Percentiles rank a stretch among this genome's conserved stretches.
Conservation (phyloP, 2,113 vertebrate species). For the Ibidorhyncha struthersii region DNA sequence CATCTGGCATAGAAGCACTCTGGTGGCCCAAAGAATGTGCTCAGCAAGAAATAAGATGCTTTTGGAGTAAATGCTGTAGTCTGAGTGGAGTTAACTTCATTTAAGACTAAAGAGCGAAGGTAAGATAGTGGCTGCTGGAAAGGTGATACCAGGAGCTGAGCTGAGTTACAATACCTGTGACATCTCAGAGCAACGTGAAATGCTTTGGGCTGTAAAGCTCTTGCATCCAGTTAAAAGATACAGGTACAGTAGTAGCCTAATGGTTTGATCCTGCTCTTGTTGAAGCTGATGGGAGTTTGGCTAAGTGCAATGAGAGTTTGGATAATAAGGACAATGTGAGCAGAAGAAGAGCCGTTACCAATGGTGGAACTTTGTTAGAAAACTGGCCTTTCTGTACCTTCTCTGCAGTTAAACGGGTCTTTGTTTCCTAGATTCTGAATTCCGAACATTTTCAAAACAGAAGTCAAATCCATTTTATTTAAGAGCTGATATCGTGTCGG, state of each 20-base stretch:
- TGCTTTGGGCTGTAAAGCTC: not conserved
- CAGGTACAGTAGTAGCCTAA: not conserved
- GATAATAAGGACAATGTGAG: not conserved
- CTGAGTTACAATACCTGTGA: not conserved
- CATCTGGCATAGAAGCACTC: slow-evolving; percentile 16
- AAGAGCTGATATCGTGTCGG: not conserved
- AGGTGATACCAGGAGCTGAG: not conserved
- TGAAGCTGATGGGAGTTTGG: not conserved
- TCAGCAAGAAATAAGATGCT: slow-evolving; percentile 26
- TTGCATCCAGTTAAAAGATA: not conserved
- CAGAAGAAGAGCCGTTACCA: not conserved
- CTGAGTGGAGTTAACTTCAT: not conserved
- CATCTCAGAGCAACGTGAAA: not conserved
- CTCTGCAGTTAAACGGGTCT: not conserved
- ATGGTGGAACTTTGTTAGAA: not conserved
- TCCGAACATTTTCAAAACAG: not conserved
- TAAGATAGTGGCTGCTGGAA: slow-evolving; percentile 25
- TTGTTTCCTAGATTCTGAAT: not conserved
- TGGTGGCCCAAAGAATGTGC: not conserved
- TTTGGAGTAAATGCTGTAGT: not conserved
- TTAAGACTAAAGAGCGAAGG: slow-evolving; percentile 39
- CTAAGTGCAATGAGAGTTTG: not conserved
- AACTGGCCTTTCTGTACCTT: not conserved
- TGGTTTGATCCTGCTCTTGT: not conserved
- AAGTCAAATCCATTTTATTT: not conserved